Conservation (phyloP, 2,888 invertebrate genomes). For the Laothoe populi region DNA sequence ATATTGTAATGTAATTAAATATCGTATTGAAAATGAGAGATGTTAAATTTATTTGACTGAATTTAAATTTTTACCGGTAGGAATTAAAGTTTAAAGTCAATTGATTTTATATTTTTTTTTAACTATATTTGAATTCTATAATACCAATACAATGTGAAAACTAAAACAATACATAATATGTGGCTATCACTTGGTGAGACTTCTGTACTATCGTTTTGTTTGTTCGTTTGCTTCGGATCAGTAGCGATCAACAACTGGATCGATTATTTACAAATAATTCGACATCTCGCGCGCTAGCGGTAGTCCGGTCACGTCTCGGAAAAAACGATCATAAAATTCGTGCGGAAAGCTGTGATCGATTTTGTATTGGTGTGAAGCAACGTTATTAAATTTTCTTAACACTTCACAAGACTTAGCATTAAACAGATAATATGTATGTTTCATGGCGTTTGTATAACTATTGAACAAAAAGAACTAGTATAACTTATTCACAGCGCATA, state of each 20-base stretch:
- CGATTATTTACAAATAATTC: slow-evolving; percentile 76
- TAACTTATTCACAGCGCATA: slow-evolving; percentile 53
- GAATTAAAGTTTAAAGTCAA: no score
- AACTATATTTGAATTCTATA: no score
- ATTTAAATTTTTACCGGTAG: no score
- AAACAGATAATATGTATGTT: slow-evolving; percentile 25
- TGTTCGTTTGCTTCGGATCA: slow-evolving; percentile 51
- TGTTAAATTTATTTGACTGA: no score
- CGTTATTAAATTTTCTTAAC: slow-evolving; percentile 29
- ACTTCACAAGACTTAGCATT: slow-evolving; percentile 29
- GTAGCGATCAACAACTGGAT: slow-evolving; percentile 64
- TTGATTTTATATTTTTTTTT: no score
- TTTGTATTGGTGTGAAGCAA: slow-evolving; percentile 29
- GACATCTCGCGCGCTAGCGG: slow-evolving; percentile 57
- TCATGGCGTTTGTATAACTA: slow-evolving; percentile 23
- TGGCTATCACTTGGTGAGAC: not conserved
- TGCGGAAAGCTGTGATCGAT: slow-evolving; percentile 70
- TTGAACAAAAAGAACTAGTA: slow-evolving; percentile 43
- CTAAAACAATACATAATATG: not conserved
- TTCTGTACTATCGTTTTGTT: slow-evolving; percentile 37
- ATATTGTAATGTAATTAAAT: no score
- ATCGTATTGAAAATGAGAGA: no score
- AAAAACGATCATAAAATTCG: slow-evolving; percentile 72
- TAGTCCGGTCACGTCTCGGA: slow-evolving; percentile 70
- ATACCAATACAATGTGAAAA: not conserved